These are phyloP conservation scores for Trachelus stipa DNA, from an alignment of 2,888 invertebrate genomes.

Conservation along the genomic window DNA sequence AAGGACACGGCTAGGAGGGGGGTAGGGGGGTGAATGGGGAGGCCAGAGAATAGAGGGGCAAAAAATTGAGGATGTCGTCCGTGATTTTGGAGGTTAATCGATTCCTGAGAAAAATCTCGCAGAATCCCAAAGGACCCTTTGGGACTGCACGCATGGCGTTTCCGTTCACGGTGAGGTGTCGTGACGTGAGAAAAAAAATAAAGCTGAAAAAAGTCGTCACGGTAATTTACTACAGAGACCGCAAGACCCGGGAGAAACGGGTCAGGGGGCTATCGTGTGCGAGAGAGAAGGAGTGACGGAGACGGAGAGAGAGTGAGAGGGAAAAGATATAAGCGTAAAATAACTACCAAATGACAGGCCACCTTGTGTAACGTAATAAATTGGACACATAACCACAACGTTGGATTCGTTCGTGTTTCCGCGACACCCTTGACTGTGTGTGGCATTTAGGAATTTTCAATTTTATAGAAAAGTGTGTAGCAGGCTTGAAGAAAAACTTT, in stretches of 20 bases:
- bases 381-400: background rate
- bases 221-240: too few relatives aligned
- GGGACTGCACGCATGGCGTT: background rate
- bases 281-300: background rate
- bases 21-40: background rate
- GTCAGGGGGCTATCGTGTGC: background rate
- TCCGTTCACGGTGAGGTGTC: background rate
- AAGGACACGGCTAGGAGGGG: too few relatives aligned
- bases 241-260: too few relatives aligned
- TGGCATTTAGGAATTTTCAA: background rate
- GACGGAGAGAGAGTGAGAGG: background rate
- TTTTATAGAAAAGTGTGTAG: background rate
- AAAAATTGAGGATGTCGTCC: background rate
- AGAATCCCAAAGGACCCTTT: background rate
- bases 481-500: too few relatives aligned
- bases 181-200: too few relatives aligned
- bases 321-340: background rate
- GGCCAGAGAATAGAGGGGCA: background rate
- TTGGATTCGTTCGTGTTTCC: background rate
- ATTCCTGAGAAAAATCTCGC: background rate
- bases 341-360: background rate
- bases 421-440: background rate
- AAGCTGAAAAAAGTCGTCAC: too few relatives aligned
- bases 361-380: background rate
- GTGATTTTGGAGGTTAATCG: background rate